These are phyloP conservation scores for Cephus rjabovi DNA, from an alignment of 2,888 invertebrate species.

Conservation along the genomic window DNA sequence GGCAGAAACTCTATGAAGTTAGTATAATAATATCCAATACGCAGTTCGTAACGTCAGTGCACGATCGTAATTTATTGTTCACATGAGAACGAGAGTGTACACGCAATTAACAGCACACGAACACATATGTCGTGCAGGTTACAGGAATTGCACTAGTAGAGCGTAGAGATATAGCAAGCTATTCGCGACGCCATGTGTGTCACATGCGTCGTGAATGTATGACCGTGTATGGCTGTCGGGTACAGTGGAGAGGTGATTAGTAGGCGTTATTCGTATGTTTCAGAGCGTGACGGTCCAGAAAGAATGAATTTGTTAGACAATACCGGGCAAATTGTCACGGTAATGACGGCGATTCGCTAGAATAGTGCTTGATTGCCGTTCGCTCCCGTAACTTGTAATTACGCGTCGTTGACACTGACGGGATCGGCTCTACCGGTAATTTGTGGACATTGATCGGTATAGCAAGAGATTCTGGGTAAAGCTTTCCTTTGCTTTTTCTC, in stretches of 20 bases:
- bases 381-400: slow-evolving; percentile 20
- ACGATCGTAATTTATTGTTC: neutral
- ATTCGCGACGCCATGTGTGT: neutral
- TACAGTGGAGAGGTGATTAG: slow-evolving; percentile 7
- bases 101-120: neutral
- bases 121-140: neutral
- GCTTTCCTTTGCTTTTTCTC: too few species aligned
- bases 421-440: slow-evolving; percentile 10
- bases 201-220: neutral
- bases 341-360: slow-evolving; percentile 27
- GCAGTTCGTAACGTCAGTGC: neutral
- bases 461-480: neutral
- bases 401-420: slow-evolving; percentile 20
- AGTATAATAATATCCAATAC: neutral
- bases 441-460: slow-evolving; percentile 1
- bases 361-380: slow-evolving; percentile 37
- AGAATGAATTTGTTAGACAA: slow-evolving; percentile 29
- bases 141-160: neutral
- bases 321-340: slow-evolving; percentile 31
- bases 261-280: slow-evolving; percentile 7
- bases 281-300: slow-evolving; percentile 4
- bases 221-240: neutral
- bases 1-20: neutral
- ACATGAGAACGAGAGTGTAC: neutral
- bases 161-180: neutral